Evolutionary conservation across 2,797 vertebrate species (phyloP).

Genomic region (Aldrovandia affinis): DNA sequence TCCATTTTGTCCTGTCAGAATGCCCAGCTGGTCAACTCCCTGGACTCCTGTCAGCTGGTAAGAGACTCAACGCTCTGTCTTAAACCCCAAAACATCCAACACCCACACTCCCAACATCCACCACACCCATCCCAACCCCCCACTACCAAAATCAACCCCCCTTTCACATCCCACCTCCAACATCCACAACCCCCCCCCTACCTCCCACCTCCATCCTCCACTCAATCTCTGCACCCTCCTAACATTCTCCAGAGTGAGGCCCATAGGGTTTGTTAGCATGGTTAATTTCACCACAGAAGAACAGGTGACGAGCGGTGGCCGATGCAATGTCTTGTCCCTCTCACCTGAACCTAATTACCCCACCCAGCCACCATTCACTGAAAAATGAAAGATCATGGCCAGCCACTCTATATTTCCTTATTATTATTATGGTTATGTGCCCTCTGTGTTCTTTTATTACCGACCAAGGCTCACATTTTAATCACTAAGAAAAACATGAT

Average conservation of each 20-base stretch:
- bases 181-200: neutral
- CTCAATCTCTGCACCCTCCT: no score
- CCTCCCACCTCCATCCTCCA: neutral
- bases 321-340: neutral
- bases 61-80: conserved; percentile 55
- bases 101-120: neutral
- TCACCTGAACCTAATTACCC: conserved; percentile 7
- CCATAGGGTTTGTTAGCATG: no score
- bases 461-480: conserved; percentile 28
- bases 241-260: neutral
- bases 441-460: conserved; percentile 24
- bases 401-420: conserved; percentile 29
- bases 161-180: neutral
- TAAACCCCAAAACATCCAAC: neutral
- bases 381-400: conserved; percentile 36
- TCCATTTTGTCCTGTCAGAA: conserved; percentile 99
- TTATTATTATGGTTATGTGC: conserved; percentile 28
- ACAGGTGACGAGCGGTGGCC: no score
- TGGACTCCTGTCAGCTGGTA: conserved; percentile 97
- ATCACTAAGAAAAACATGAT: conserved; percentile 40
- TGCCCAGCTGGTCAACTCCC: conserved; percentile 92
- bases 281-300: no score
- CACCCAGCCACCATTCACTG: neutral
- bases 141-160: neutral
- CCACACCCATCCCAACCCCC: conserved; percentile 27